These are phyloP conservation scores for Galaxias olidus DNA, from an alignment of 2,797 vertebrate genomes.

Conservation along the genomic window DNA sequence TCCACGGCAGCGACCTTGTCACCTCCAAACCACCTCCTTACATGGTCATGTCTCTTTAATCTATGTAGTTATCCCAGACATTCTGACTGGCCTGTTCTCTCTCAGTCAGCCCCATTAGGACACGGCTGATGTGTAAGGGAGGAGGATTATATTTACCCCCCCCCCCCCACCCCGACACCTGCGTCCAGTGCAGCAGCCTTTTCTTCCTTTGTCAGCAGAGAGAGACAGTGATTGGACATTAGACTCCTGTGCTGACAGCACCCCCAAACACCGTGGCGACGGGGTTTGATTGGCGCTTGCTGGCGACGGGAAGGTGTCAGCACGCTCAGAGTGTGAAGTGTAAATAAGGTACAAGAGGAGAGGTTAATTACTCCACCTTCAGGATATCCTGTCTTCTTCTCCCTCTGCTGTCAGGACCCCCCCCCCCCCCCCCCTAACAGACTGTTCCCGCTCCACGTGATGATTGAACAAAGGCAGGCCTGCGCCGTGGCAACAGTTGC, in stretches of 20 bases:
- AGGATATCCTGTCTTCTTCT: constrained; percentile 29
- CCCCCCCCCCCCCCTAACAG: constrained; percentile 48
- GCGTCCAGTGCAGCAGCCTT: constrained; percentile 34
- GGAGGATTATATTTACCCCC: constrained; percentile 12
- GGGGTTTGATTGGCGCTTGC: constrained; percentile 59
- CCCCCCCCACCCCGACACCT: no score
- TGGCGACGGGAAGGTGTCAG: constrained; percentile 65
- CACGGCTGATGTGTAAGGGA: no score
- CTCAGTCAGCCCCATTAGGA: constrained; percentile 26
- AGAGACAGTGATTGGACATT: constrained; percentile 40
- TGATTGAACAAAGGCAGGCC: constrained; percentile 68
- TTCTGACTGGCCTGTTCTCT: constrained; percentile 44
- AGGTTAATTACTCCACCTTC: constrained; percentile 72
- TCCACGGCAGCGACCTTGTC: no score
- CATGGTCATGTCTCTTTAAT: constrained; percentile 8
- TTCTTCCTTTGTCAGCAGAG: constrained; percentile 55
- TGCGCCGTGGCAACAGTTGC: constrained; percentile 69
- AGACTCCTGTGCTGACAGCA: constrained; percentile 60
- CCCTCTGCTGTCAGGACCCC: constrained; percentile 21
- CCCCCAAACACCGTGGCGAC: constrained; percentile 50
- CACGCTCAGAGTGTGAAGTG: constrained; percentile 54
- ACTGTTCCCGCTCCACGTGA: constrained; percentile 25
- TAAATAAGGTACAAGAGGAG: constrained; percentile 57
- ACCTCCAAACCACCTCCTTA: constrained; percentile 3
- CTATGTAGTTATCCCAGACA: constrained; percentile 34